These are phyloP conservation scores for Balearica regulorum DNA, from an alignment of 2,797 vertebrate genomes.

Conservation along the genomic window DNA sequence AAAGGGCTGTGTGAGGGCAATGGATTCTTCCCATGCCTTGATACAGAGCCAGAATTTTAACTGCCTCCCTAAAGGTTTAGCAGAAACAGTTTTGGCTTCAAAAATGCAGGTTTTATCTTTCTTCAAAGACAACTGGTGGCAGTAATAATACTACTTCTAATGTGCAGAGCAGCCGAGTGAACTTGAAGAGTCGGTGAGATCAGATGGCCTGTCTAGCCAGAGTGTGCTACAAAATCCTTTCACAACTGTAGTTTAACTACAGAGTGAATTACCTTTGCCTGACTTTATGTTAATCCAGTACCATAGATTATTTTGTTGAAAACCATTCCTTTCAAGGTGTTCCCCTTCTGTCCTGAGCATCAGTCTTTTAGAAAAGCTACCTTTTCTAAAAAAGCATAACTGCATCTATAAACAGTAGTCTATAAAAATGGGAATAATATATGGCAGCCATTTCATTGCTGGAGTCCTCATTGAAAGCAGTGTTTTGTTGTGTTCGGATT, in stretches of 20 bases:
- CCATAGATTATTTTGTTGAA: not conserved
- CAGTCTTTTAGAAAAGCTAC: not conserved
- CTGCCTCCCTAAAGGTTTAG: not conserved
- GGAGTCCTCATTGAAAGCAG: not conserved
- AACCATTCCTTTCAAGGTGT: not conserved
- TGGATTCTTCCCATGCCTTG: not conserved
- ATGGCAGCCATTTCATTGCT: not conserved
- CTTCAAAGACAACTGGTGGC: not conserved
- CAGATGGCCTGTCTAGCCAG: not conserved
- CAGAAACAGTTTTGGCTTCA: not conserved
- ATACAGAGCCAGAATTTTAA: not conserved
- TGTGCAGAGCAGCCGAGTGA: not conserved
- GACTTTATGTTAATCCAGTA: not conserved
- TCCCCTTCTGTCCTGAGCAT: not conserved
- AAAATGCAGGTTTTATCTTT: not conserved
- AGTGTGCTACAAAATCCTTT: not conserved
- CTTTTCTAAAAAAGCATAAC: not conserved
- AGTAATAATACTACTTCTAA: not conserved
- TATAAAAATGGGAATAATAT: not conserved
- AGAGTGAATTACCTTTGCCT: not conserved
- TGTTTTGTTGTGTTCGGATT: too few species aligned
- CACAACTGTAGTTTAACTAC: not conserved
- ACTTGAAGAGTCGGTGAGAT: not conserved
- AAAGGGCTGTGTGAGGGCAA: not conserved
- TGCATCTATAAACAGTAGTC: not conserved